Evolutionary conservation across 2,113 vertebrate species (phyloP), one percentile per base, ranked within the genome.

Genomic region (Aegotheles bennettii): DNA sequence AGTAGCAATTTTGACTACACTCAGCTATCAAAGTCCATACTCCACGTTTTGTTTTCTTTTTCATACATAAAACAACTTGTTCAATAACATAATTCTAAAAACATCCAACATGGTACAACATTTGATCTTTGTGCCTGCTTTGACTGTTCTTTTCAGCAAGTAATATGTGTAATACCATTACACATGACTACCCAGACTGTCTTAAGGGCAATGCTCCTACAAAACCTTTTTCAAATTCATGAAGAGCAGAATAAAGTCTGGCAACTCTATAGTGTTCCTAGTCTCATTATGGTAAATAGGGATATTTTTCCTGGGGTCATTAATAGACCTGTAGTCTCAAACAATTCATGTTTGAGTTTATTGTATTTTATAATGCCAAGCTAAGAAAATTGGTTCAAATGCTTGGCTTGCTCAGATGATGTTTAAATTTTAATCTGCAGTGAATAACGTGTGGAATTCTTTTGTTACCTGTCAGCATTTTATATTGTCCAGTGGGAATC

Each of bases 371-470:
- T 31, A 57, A 73, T 45, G 60, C 78, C 14, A 17, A 96, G 63
- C 48, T n/a, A 89, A 88, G 70, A 92, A 89, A 70, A 83, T 83
- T 14, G 51, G 19, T 89, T 94, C 81, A 92, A 92, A 48, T 83
- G 48, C 78, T 73, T 92, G 87, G 51, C 83, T 96, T 13, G 48
- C 74, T 97, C 71, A 77, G 65, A 73, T 20, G 21, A 93, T 96
- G 91, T 96, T 98, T 96, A 98, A 96, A 97, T 87, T 97, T 98
- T 97, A 97, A 97, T 98, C 97, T 95, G 87, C 77, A 95, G 83
- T 60, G 95, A 97, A 95, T 96, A 96, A 88, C 89, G 83, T 47
- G 87, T 68, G 33, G 64, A 81, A 88, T 94, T 95, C 73, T 84
- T 95, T 77, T 94, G 95, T 94, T 92, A 70, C 97, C 96, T 97